Base-by-base conservation (phyloP, 2,113 vertebrate genomes). In the Monarcha castaneiventris region DNA sequence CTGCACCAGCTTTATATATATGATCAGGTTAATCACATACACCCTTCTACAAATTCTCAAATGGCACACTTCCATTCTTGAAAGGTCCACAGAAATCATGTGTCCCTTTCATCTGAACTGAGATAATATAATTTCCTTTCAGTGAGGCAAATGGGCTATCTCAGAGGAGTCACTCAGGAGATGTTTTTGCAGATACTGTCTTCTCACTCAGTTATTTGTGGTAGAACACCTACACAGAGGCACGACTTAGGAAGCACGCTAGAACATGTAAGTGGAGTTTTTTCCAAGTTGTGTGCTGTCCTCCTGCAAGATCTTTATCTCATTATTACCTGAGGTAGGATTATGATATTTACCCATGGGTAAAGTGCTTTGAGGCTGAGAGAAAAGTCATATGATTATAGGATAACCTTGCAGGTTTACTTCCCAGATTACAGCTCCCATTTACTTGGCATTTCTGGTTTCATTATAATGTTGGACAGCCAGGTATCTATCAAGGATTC, bases 31-130 rank as follows among this genome's bases (percentile, higher is more conserved):
- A 94, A 92, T 76, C 43, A 76, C 1, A 14, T 27, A 77, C 23
- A 5, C 32, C 15, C 44, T 77, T 59, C 55, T 74, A 63, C 51
- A 86, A 66, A 41, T 81, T 58, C 55, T 49, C 82, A 74, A 82
- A 30, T 68, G 68, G 62, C 21, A 94, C 58, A 37, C 32, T 58
- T 80, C 79, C 87, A 88, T 92, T 96, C 96, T 95, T 94, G 61
- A 94, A 91, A 96, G 84, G 77, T 83, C 64, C 94, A 54, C 19
- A 49, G 75, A 84, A 84, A 74, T 37, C 84, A 64, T 14, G 11
- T 20, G 13, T 30, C 12, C 26, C 49, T 95, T 93, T 89, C 26
- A 78, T 33, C n/a, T 68, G 63, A 93, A 94, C 26, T 27, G 69
- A 92, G 32, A 77, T 37, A 72, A 83, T 3, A 1, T 56, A 13